Base-by-base conservation (phyloP, 2,113 vertebrate genomes). In the Lepisosteus oculatus region DNA sequence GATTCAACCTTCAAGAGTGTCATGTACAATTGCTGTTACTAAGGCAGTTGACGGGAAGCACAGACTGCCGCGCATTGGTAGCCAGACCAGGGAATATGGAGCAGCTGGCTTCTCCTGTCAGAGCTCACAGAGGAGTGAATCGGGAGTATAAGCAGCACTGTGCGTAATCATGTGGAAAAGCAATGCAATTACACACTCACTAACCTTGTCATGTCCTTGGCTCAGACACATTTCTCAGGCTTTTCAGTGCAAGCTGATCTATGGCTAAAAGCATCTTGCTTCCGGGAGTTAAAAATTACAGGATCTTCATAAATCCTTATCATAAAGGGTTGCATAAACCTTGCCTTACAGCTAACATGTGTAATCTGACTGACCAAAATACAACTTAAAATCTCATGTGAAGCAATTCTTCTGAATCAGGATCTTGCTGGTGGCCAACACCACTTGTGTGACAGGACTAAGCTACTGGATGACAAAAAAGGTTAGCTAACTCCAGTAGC, bases 151-250 rank as follows among this genome's bases (percentile, higher is more conserved):
- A 17, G 51, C 47, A n/a, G 7, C 8, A 55, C 14, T 17, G 55
- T 3, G 14, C 13, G 17, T 14, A 4, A 17, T 56, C 51, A 43
- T 14, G 67, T 42, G 67, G 51, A 68, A 55, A 54, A 55, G 51
- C 67, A 29, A 12, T 15, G 67, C 67, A 55, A 42, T 68, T 55
- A 55, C 67, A 55, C 47, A 13, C 67, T 29, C 29, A 29, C 29
- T 29, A 29, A 29, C 29, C 29, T 29, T n/a, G 45, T 15, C 47
- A 45, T 54, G 44, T 11, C 47, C 66, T 55, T 9, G 15, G n/a
- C 47, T 44, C n/a, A 14, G 6, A 45, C 47, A 17, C 47, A 47
- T 55, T 29, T 41, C 67, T 17, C 51, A 55, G 67, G 44, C 14
- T 11, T 42, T 42, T 55, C 17, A 14, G 15, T 41, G 51, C 51